These are phyloP conservation scores for Istiophorus platypterus DNA, from an alignment of 2,113 vertebrate species.

Conservation along the genomic window DNA sequence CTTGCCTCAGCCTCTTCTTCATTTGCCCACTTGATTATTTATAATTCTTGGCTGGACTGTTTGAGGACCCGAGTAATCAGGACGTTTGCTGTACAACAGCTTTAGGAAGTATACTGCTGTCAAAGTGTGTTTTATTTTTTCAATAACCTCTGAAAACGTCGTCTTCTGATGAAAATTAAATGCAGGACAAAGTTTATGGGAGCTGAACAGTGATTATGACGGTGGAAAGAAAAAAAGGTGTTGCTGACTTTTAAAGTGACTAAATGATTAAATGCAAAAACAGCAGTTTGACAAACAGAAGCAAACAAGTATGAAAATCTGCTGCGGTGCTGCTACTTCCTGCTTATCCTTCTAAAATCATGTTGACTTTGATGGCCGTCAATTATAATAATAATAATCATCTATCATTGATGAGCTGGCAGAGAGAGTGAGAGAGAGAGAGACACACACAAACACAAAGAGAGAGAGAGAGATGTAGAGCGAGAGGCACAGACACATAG, in stretches of 20 bases:
- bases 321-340: too few relatives aligned
- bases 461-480: too few relatives aligned
- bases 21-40: background rate
- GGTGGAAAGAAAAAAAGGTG: too few relatives aligned
- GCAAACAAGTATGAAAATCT: background rate
- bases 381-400: too few relatives aligned
- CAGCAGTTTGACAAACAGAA: background rate
- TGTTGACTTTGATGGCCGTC: too few relatives aligned
- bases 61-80: background rate
- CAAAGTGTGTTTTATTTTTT: background rate
- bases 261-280: background rate
- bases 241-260: background rate
- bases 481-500: too few relatives aligned
- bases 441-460: too few relatives aligned
- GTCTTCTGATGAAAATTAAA: background rate
- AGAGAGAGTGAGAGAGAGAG: too few relatives aligned
- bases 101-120: background rate
- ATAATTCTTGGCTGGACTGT: background rate
- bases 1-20: background rate
- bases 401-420: too few relatives aligned
- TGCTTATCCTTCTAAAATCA: too few relatives aligned
- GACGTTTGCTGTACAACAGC: background rate
- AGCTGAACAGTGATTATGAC: too few relatives aligned
- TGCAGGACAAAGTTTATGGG: background rate
- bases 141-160: background rate